Base-by-base conservation (phyloP, 2,888 invertebrate genomes). In the Metallyticus violacea region DNA sequence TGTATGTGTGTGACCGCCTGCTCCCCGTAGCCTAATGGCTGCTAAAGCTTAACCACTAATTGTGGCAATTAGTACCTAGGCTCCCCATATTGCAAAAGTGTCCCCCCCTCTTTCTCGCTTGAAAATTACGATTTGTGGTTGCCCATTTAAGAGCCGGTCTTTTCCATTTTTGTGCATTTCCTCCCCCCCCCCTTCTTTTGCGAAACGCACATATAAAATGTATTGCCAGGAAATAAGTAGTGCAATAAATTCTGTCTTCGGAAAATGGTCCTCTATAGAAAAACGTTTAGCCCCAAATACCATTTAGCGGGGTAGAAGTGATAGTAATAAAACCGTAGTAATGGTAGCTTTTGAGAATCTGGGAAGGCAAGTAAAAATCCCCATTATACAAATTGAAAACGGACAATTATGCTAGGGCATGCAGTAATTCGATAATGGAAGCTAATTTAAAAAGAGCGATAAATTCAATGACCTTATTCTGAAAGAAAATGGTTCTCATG, bases 41-140 rank as follows among this genome's bases (percentile, higher is more conserved):
- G 30, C 25, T 26, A 81, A 25, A 81, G 81, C 81, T 81, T 81
- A 81, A 81, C 81, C 81, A 40, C 81, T 81, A 81, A 81, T 81
- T 81, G 40, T 40, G 9, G 81, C 81, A 81, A 81, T 81, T 81
- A 81, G 81, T 81, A 25, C 25, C 81, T 40, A 81, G 40, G 7
- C 79, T 27, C 29, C 29, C 79, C 79, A 62, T 62, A 62, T 9
- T 28, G 79, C 81, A 81, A 30, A 62, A 81, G 81, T 81, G 81
- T 81, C 81, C 29, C 81, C 1, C 25, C 81, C 30, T 25, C 81
- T n/a, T n/a, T n/a, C n/a, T n/a, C n/a, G n/a, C n/a, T 40, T 5
- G 26, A 29, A 81, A 30, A 81, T 81, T 81, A 81, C 81, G 81
- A 81, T 81, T 81, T 81, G 81, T 81, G 81, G 81, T 26, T 40